Evolutionary conservation across 2,888 invertebrate species (phyloP).

Genomic region (Oligia strigilis): DNA sequence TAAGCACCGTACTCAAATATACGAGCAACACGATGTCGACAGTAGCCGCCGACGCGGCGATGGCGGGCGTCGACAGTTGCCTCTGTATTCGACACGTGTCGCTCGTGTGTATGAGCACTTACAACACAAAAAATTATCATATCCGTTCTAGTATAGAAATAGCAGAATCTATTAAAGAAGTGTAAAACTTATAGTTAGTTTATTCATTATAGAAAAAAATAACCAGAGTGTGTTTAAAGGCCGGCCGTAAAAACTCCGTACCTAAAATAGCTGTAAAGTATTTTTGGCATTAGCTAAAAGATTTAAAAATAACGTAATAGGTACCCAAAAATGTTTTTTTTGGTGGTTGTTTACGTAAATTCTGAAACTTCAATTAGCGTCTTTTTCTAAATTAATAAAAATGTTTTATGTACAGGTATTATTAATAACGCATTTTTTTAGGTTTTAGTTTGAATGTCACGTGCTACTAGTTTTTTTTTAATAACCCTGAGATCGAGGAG

Average conservation of each 20-base stretch:
- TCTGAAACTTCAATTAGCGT: constrained; percentile 45
- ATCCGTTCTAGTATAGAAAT: background rate
- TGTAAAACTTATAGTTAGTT: background rate
- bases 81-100: background rate
- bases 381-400: background rate
- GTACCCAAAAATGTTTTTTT: constrained; percentile 18
- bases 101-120: too few relatives aligned
- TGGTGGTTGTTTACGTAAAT: background rate
- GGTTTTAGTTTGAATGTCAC: background rate
- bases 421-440: background rate
- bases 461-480: background rate
- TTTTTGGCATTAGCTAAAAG: constrained; percentile 56
- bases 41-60: too few relatives aligned
- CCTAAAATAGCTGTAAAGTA: constrained; percentile 11
- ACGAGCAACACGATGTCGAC: too few relatives aligned
- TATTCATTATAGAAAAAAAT: background rate
- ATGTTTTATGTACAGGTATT: background rate
- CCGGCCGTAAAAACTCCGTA: constrained; percentile 12
- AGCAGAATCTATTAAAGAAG: background rate
- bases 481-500: too few relatives aligned
- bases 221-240: constrained; percentile 4
- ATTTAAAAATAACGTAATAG: constrained; percentile 36
- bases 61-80: too few relatives aligned
- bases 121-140: background rate
- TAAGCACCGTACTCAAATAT: too few relatives aligned